phyloP scores from a whole-genome alignment of 2,113 vertebrate genomes.

The Hydropotes inermis region DNA sequence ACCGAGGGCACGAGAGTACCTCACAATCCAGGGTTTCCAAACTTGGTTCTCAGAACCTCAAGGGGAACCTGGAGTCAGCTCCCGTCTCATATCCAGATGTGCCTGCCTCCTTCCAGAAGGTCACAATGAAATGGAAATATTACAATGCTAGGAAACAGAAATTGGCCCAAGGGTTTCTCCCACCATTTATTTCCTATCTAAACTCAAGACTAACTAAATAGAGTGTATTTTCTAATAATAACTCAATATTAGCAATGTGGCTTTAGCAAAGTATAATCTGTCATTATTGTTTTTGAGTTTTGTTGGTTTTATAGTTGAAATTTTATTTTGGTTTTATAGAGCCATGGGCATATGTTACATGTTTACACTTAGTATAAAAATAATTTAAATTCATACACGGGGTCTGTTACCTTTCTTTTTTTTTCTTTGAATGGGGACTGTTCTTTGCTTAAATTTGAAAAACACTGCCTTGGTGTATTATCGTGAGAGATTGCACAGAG shows the following conservation, averaged over 20 bases:
- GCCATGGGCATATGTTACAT: slow-evolving; percentile 31
- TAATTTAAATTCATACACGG: slow-evolving; percentile 39
- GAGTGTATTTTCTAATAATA: slow-evolving; percentile 41
- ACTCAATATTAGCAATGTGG: not conserved
- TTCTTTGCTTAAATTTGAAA: not conserved
- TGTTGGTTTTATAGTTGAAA: slow-evolving; percentile 42
- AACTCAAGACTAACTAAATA: slow-evolving; percentile 13
- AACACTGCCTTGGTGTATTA: not conserved
- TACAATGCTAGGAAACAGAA: not conserved
- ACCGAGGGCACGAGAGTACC: not conserved
- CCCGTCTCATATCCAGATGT: not conserved
- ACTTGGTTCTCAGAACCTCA: not conserved
- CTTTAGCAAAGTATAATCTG: slow-evolving; percentile 11
- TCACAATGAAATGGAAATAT: not conserved
- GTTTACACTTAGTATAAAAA: slow-evolving; percentile 40
- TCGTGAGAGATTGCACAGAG: not conserved
- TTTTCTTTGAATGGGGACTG: not conserved
- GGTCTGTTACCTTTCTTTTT: not conserved
- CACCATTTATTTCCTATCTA: not conserved
- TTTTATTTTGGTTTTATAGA: slow-evolving; percentile 42
- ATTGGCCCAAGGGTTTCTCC: not conserved
- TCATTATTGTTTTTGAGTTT: slow-evolving; percentile 39
- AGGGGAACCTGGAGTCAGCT: not conserved
- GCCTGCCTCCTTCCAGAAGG: not conserved
- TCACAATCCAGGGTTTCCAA: not conserved